phyloP scores from a whole-genome alignment of 2,888 invertebrate genomes.

The Pandemis cinnamomeana region DNA sequence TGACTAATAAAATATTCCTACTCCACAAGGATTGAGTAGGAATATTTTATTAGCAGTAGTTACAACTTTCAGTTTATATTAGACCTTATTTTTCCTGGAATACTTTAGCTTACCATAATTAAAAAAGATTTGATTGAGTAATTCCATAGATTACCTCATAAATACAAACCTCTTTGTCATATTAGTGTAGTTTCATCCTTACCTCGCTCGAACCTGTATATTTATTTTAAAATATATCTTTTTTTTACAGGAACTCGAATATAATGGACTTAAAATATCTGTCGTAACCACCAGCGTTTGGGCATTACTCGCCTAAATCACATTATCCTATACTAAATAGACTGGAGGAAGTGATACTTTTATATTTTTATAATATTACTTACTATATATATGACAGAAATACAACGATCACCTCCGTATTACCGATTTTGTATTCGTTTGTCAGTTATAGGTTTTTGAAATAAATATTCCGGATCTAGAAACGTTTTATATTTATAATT shows the following conservation, averaged over 20 bases:
- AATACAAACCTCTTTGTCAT: neutral
- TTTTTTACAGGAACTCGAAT: conserved; percentile 79
- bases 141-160: too few species aligned
- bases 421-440: neutral
- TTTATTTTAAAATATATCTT: conserved; percentile 53
- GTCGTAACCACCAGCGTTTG: conserved; percentile 75
- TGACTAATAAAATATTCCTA: too few species aligned
- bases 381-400: neutral
- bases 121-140: too few species aligned
- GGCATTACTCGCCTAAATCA: conserved; percentile 69
- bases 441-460: neutral
- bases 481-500: neutral
- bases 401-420: neutral
- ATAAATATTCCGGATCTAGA: neutral
- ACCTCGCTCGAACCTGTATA: conserved; percentile 25
- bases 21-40: too few species aligned
- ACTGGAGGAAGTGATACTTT: conserved; percentile 49
- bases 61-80: too few species aligned
- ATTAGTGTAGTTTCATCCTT: neutral
- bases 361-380: conserved; percentile 49
- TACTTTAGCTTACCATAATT: too few species aligned
- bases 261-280: conserved; percentile 75
- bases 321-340: conserved; percentile 35
- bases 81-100: too few species aligned
- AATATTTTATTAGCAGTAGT: too few species aligned